phyloP scores from a whole-genome alignment of 2,797 vertebrate genomes.

The Acridotheres tristis region DNA sequence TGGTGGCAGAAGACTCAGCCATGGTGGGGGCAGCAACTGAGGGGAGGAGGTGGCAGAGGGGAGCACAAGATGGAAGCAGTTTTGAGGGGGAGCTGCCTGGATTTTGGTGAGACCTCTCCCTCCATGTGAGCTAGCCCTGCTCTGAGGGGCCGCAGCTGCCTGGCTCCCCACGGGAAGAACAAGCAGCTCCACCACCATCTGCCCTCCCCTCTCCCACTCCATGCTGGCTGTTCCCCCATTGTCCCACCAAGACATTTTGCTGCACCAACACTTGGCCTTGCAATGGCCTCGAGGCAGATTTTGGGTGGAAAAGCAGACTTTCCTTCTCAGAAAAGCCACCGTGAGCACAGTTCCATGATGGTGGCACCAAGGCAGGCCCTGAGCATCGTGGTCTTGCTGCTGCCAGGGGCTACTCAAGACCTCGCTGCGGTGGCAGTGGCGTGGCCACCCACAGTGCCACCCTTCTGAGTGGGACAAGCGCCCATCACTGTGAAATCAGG shows the following conservation, averaged over 20 bases:
- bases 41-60: neutral
- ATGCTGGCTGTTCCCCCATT: neutral
- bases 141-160: accelerated
- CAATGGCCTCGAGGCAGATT: neutral
- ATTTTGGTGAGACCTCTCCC: neutral
- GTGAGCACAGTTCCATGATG: accelerated
- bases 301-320: neutral
- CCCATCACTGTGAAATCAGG: neutral
- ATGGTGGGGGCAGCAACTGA: neutral
- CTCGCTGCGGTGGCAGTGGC: accelerated
- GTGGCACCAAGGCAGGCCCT: neutral
- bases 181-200: accelerated
- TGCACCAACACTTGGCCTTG: neutral
- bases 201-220: neutral
- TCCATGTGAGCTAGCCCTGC: accelerated
- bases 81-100: neutral
- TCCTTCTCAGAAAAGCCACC: neutral
- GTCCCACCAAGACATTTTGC: neutral
- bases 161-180: accelerated
- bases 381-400: neutral
- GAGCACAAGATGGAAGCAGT: neutral
- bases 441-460: neutral
- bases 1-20: accelerated
- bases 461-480: neutral
- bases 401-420: accelerated